Conservation (phyloP, 2,113 vertebrate species). For the Herpetotheres cachinnans region DNA sequence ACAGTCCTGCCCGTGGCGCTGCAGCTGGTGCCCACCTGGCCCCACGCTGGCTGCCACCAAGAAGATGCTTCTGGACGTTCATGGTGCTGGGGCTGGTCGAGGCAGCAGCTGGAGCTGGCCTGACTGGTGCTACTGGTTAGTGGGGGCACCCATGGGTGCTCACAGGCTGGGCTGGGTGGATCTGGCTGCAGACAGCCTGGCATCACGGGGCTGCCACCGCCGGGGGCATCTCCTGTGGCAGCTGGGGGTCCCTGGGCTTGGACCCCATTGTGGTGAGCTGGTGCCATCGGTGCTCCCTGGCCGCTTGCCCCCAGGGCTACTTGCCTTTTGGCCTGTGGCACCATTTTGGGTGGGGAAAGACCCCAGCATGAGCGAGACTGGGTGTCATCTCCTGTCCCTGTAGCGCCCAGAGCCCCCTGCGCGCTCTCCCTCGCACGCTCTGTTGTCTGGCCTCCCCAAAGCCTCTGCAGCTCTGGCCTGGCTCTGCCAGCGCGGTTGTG, state of each 20-base stretch:
- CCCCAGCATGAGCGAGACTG: neutral
- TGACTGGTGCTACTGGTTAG: conserved; percentile 41
- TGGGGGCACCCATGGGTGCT: conserved; percentile 16
- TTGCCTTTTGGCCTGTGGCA: fast-evolving
- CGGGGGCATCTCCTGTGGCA: neutral
- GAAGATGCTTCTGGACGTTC: neutral
- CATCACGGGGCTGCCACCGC: neutral
- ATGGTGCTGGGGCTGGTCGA: neutral
- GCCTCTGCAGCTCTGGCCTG: neutral
- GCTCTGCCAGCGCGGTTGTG: neutral
- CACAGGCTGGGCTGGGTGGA: fast-evolving
- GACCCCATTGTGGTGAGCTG: fast-evolving
- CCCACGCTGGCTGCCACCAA: fast-evolving
- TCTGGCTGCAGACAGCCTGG: neutral
- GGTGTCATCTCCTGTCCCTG: fast-evolving
- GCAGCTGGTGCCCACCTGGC: fast-evolving
- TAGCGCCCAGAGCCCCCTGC: neutral
- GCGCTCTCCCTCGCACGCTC: fast-evolving
- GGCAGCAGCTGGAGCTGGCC: neutral
- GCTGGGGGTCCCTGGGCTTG: neutral
- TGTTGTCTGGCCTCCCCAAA: neutral
- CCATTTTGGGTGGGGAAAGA: neutral
- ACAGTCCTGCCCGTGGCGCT: neutral
- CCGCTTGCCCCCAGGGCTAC: neutral
- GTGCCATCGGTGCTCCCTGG: fast-evolving